Evolutionary conservation across 2,888 invertebrate genomes (phyloP), one percentile per base, ranked within the genome.

Genomic region (Meta bourneti): DNA sequence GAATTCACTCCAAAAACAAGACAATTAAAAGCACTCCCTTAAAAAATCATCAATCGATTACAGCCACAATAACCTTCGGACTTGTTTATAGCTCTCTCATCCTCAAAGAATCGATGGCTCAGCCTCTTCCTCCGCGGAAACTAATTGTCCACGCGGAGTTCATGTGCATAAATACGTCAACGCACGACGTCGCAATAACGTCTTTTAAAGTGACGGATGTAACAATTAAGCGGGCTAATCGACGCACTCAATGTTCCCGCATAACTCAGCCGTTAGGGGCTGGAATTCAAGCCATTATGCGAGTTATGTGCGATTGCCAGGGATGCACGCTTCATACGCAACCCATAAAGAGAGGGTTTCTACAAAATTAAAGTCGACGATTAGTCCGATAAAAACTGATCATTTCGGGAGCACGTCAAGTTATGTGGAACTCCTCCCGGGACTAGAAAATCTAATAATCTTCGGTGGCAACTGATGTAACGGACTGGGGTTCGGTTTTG

Each of bases 141-240:
- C 85, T 90, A 90, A 90, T 81, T 79, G 85, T 81, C 80, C 74
- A 69, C 48, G 20, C 11, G 85, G 80, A 83, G 85, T 90, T 90
- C 90, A 90, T 90, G 90, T 90, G 80, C 90, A 90, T 90, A 90
- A 90, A 90, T 20, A 74, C 85, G 85, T 86, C 90, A 81, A 6
- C 49, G 8, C 52, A 19, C 19, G 72, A 83, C 79, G 80, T 72
- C 69, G 69, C 90, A 90, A 90, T 90, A 80, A 83, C 85, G 75
- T 78, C 90, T 80, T 90, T 90, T 86, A 85, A 90, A 85, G 90
- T 90, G 90, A 90, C 85, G 90, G 74, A 90, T 90, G 90, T 81
- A 85, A 90, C 90, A 90, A 90, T 90, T 90, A 87, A 85, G 74
- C 74, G 75, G 80, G 69, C 89, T 90, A 90, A 90, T 90, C 90